A percentile compares a stretch with the other conserved stretches of the same genome.
phyloP scores from a whole-genome alignment of 1,140 invertebrate genomes.

The Coelopa frigida region DNA sequence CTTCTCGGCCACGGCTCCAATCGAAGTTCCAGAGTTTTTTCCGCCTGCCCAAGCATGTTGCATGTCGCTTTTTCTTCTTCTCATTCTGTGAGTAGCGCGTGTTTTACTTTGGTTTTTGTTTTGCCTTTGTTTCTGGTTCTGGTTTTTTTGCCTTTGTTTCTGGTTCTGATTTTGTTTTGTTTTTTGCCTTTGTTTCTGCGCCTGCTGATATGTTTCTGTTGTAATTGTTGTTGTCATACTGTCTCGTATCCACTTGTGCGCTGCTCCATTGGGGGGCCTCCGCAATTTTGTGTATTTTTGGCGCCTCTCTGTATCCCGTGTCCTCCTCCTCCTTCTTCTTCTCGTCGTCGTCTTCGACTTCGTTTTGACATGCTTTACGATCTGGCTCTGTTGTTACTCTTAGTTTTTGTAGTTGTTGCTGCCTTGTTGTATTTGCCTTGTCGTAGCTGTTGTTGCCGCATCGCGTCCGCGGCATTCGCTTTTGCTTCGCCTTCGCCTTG shows the following conservation, averaged over 20 bases:
- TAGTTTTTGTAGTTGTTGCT: too few species aligned
- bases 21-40: too few species aligned
- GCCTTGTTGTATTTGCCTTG: too few species aligned
- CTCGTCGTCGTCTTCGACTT: too few species aligned
- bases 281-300: not conserved
- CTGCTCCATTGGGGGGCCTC: too few species aligned
- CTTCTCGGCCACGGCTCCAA: too few species aligned
- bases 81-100: not conserved
- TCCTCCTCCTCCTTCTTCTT: not conserved
- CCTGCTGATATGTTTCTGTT: not conserved
- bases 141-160: not conserved
- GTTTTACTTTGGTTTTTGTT: not conserved
- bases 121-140: not conserved
- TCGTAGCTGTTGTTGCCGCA: too few species aligned
- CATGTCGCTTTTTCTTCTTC: not conserved
- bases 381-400: too few species aligned
- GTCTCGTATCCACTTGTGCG: not conserved
- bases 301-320: not conserved
- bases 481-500: too few species aligned
- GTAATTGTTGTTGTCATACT: not conserved
- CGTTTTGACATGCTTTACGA: too few species aligned
- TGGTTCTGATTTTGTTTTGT: not conserved
- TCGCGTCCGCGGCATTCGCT: too few species aligned
- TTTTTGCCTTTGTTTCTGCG: not conserved
- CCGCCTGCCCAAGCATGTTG: too few species aligned